These are phyloP conservation scores for Myotis myotis DNA, from an alignment of 2,797 vertebrate genomes.

Conservation along the genomic window DNA sequence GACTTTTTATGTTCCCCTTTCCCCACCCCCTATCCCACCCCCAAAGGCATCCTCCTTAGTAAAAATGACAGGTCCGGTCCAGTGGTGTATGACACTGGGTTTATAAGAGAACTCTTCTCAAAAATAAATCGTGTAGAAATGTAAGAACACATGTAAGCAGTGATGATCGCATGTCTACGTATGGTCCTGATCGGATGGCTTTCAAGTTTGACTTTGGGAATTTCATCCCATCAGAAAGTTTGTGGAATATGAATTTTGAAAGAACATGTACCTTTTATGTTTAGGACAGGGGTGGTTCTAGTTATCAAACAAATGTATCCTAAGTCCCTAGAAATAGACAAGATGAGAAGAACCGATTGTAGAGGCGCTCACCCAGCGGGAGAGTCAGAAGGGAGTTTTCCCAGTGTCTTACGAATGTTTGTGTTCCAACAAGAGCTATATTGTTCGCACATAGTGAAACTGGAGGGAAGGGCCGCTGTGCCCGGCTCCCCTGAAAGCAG, in stretches of 20 bases:
- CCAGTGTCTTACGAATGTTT: constrained; percentile 20
- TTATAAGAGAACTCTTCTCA: constrained; percentile 61
- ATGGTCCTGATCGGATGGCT: not conserved
- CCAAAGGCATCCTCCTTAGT: not conserved
- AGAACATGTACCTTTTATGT: not conserved
- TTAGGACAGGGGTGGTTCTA: not conserved
- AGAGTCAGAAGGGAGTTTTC: constrained; percentile 55
- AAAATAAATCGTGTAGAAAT: constrained; percentile 49
- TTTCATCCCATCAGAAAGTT: not conserved
- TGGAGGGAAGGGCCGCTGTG: constrained; percentile 54
- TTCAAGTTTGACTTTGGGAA: not conserved
- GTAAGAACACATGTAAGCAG: constrained; percentile 13
- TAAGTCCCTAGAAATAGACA: constrained; percentile 38
- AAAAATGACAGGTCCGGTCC: not conserved
- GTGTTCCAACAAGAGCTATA: constrained; percentile 70
- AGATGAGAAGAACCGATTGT: constrained; percentile 31
- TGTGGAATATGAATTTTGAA: constrained; percentile 22
- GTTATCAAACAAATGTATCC: constrained; percentile 46
- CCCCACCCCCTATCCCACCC: accelerated
- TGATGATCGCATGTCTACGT: not conserved
- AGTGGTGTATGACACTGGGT: constrained; percentile 58
- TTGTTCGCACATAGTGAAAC: constrained; percentile 54
- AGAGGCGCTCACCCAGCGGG: constrained; percentile 39
- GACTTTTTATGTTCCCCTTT: not conserved
- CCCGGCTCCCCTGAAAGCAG: constrained; percentile 64